Conservation (phyloP, 2,113 vertebrate genomes). For the Falcunculus frontatus region DNA sequence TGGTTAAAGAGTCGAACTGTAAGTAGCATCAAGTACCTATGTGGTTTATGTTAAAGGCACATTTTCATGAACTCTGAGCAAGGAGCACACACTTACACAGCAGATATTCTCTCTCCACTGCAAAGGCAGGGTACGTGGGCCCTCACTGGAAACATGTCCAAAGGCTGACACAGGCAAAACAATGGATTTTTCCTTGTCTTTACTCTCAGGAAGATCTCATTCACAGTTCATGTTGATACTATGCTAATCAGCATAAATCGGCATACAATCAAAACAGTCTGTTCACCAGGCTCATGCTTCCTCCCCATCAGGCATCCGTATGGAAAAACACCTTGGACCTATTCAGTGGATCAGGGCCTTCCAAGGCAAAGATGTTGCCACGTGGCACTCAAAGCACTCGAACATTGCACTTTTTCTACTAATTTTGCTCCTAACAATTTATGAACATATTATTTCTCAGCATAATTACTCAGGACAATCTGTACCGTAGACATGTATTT, state of each 20-base stretch:
- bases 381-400: neutral
- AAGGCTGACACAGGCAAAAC: neutral
- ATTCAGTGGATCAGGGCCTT: neutral
- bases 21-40: neutral
- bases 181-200: neutral
- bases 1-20: neutral
- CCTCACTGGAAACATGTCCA: neutral
- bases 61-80: neutral
- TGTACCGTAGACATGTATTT: rapidly evolving
- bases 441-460: neutral
- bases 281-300: neutral
- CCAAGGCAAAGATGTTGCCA: neutral
- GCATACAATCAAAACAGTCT: neutral
- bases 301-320: rapidly evolving
- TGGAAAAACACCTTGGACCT: neutral
- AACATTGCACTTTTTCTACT: neutral
- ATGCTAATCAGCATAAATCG: neutral
- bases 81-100: neutral
- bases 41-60: neutral
- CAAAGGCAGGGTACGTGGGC: rapidly evolving
- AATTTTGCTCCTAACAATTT: neutral
- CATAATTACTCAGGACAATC: neutral
- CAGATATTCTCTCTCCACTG: neutral
- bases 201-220: neutral
- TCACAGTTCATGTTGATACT: neutral